Evolutionary conservation across 2,888 invertebrate species (phyloP).

Genomic region (Xanthia togata): DNA sequence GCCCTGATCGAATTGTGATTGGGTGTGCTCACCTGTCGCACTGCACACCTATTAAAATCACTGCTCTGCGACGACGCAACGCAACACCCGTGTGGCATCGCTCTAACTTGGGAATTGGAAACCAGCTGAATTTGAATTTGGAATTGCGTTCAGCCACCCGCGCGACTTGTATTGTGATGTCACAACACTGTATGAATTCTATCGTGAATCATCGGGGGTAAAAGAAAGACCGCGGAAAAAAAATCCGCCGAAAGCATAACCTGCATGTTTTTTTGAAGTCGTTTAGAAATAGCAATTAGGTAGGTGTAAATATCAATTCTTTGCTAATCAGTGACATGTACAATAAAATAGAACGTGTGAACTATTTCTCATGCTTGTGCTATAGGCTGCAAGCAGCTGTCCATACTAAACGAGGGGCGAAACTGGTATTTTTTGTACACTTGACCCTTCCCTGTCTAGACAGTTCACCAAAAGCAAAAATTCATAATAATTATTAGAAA

Average conservation of each 20-base stretch:
- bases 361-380: conserved; percentile 11
- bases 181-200: background rate
- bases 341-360: conserved; percentile 42
- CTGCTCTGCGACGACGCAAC: too few species aligned
- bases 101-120: background rate
- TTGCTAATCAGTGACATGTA: background rate
- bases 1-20: too few species aligned
- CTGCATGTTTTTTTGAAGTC: too few species aligned
- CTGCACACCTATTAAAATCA: too few species aligned
- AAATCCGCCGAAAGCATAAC: too few species aligned
- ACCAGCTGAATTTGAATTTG: conserved; percentile 13
- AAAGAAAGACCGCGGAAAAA: background rate
- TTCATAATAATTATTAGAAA: conserved; percentile 5
- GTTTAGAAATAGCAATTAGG: too few species aligned
- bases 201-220: background rate
- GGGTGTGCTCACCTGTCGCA: too few species aligned
- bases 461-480: conserved; percentile 22
- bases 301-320: background rate
- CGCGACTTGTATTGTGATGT: background rate
- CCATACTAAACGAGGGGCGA: conserved; percentile 33
- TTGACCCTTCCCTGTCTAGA: conserved; percentile 53
- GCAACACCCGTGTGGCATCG: too few species aligned
- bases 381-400: conserved; percentile 39
- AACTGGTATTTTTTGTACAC: conserved; percentile 46
- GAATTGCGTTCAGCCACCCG: conserved; percentile 7